These are phyloP conservation scores for Parazoanthus atlanticus DNA, from an alignment of 92 coral and sea anemone species.

Conservation along the genomic window DNA sequence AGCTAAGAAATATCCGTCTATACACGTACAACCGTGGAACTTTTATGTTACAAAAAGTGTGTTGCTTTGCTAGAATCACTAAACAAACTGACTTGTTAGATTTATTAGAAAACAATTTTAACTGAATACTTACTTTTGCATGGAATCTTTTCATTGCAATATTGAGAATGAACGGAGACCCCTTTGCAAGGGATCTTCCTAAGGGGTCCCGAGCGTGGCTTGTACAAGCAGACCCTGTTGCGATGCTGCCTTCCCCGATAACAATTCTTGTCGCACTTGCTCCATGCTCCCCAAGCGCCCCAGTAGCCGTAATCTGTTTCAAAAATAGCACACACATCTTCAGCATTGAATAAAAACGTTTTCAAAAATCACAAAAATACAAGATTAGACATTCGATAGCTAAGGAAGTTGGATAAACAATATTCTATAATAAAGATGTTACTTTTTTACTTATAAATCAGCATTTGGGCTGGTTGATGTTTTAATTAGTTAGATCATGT, in stretches of 20 bases:
- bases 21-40: too few species aligned
- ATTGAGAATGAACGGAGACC: neutral
- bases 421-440: too few species aligned
- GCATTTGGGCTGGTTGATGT: neutral
- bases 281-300: constrained; percentile 38
- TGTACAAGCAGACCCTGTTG: constrained; percentile 6
- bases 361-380: too few species aligned
- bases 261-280: constrained; percentile 21
- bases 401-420: neutral
- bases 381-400: too few species aligned
- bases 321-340: neutral
- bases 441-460: too few species aligned
- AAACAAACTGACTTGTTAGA: too few species aligned
- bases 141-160: constrained; percentile 1
- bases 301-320: constrained; percentile 21
- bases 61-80: too few species aligned
- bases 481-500: too few species aligned
- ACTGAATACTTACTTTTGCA: constrained; percentile 4
- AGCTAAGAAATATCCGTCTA: too few species aligned
- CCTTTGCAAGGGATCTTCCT: constrained; percentile 9
- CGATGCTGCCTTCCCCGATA: constrained; percentile 7
- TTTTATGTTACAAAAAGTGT: too few species aligned
- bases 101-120: too few species aligned
- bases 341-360: neutral
- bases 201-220: neutral